Evolutionary conservation across 2,113 vertebrate species (phyloP).

Genomic region (Miniopterus natalensis): DNA sequence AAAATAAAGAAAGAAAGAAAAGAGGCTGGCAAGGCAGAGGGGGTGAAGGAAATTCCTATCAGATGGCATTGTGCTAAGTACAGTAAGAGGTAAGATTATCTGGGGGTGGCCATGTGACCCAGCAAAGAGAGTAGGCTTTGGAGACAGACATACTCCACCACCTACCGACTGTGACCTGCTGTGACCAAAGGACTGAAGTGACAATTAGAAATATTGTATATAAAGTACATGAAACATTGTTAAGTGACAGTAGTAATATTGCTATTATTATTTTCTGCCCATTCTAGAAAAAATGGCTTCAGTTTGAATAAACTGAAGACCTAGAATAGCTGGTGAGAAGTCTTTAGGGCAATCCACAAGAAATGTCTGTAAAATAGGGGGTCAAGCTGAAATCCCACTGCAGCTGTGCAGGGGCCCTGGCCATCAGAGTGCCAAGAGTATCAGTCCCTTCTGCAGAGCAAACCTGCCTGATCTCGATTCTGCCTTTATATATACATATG

Average conservation of each 20-base stretch:
- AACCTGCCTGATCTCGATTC: background rate
- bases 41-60: background rate
- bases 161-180: background rate
- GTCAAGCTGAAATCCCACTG: background rate
- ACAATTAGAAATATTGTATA: background rate
- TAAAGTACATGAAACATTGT: background rate
- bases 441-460: background rate
- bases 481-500: background rate
- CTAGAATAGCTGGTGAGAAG: background rate
- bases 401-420: background rate
- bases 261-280: constrained; percentile 8
- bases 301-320: constrained; percentile 19
- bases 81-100: background rate
- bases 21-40: background rate
- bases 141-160: background rate
- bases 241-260: background rate
- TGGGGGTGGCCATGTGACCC: background rate
- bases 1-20: background rate
- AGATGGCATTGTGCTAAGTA: background rate
- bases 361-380: background rate
- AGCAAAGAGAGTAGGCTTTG: background rate
- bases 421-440: background rate
- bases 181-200: background rate
- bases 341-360: background rate
- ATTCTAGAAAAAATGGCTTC: constrained; percentile 5